Evolutionary conservation across 2,113 vertebrate species (phyloP), one percentile per base, ranked within the genome.

Genomic region (Pseudopipra pipra): DNA sequence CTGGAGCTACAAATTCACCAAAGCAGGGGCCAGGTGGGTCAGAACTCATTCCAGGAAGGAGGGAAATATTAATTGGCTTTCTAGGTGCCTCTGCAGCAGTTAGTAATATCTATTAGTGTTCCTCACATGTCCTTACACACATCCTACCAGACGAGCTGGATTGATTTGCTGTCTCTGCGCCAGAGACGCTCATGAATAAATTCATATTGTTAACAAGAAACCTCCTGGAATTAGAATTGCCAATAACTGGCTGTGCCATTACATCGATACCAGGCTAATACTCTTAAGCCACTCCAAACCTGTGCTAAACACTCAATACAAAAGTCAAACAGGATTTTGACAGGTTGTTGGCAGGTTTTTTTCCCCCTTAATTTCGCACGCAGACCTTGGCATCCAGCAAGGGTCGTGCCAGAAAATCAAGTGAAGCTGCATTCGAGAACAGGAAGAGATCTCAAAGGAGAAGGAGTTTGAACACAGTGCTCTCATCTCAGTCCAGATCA

Each of bases 361-460:
- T 37, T 12, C 7, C 12, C 11, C 49, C 66, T 93, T 39, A 83
- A 39, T 87, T 94, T 81, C 93, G 79, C 75, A 82, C 46, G 49
- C 70, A 95, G 96, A 90, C 70, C 52, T 87, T 56, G 33, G n/a
- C 43, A 41, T n/a, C 44, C 77, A 51, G 66, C 79, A 76, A 84
- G 76, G 76, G 94, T 21, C 33, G 19, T 61, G 78, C 27, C 9
- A n/a, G 35, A 47, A 94, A 93, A 88, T 43, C 67, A 71, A 89
- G 58, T 52, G 95, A 91, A 72, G 73, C 58, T 22, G 66, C 39
- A 27, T 37, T 58, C 44, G 94, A 87, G 67, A 58, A 71, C 12
- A 97, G 94, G 91, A 96, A 83, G 39, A 18, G 21, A 70, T 35
- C 55, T 73, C 91, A 28, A 59, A 95, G 94, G 61, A 97, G 49